Base-by-base conservation (phyloP, 2,888 invertebrate species). In the Megastigmus dorsalis region DNA sequence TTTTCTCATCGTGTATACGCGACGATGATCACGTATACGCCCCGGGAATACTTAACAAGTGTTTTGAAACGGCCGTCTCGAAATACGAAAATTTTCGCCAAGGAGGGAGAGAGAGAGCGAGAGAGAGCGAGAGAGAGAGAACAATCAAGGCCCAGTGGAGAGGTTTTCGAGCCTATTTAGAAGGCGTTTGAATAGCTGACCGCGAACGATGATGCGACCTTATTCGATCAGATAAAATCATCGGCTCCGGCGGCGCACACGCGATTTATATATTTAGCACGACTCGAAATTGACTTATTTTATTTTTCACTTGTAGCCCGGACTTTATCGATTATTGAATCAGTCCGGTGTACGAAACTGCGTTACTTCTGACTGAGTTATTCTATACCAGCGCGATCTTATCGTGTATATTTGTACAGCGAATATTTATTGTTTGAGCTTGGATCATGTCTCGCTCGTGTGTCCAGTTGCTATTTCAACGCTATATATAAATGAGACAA, bases 111-210 rank as follows among this genome's bases (percentile, higher is more conserved):
- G 9, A 15, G 23, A 30, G 10, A 5, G 52, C 9, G 1, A n/a
- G n/a, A n/a, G n/a, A n/a, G n/a, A n/a, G 28, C 26, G 45, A n/a
- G 20, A n/a, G 9, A 15, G 9, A 15, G 23, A 30, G 10, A 5
- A 30, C 9, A 1, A 10, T 30, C 18, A 1, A 28, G 13, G 3
- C 10, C n/a, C n/a, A 18, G 13, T 1, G 6, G 9, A 5, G 30
- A 71, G n/a, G 20, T n/a, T 43, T 60, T 38, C 33, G 30, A 50
- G 52, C 28, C 9, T 67, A 45, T 59, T 67, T 54, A 54, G 54
- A 73, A 66, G 43, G 36, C 28, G 36, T 67, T 73, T 67, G 60
- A 54, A 67, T 67, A 45, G 43, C 52, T 43, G 48, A 2, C 7
- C 7, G 23, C 57, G 41, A n/a, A n/a, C n/a, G n/a, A n/a, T 28